Conservation (phyloP, 2,888 invertebrate genomes). For the Parnassius smintheus region DNA sequence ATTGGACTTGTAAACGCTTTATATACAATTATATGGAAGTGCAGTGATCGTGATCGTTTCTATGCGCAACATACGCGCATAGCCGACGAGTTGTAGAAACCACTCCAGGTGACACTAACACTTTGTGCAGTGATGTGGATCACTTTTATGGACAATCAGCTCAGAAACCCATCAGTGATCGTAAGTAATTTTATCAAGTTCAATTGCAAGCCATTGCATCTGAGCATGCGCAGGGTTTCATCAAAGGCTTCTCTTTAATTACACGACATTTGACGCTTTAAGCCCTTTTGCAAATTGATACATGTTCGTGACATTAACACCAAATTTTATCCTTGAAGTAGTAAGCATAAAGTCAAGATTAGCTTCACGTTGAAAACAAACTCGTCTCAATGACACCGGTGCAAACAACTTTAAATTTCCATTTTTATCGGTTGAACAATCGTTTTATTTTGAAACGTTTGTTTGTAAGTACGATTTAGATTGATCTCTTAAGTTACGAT, state of each 20-base stretch:
- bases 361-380: too few relatives aligned
- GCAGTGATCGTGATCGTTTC: too few relatives aligned
- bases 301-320: too few relatives aligned
- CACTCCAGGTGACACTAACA: too few relatives aligned
- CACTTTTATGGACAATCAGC: not conserved
- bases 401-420: constrained; percentile 16
- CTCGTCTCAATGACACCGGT: not conserved
- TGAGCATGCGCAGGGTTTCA: constrained; percentile 1
- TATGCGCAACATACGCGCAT: too few relatives aligned
- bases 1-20: too few relatives aligned
- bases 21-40: too few relatives aligned
- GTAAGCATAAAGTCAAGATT: too few relatives aligned
- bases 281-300: constrained; percentile 2
- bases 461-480: not conserved
- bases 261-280: constrained; percentile 17
- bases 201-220: not conserved
- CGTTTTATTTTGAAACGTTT: not conserved
- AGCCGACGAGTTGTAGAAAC: too few relatives aligned
- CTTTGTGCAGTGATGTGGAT: too few relatives aligned
- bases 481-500: constrained; percentile 9
- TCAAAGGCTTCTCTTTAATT: constrained; percentile 9
- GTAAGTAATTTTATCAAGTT: not conserved
- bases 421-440: constrained; percentile 13
- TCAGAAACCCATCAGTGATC: not conserved
- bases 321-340: too few relatives aligned